Percentiles rank a stretch among this genome's conserved stretches.
Evolutionary conservation across 2,113 vertebrate genomes (phyloP).

Genomic region (Stigmatopora nigra): DNA sequence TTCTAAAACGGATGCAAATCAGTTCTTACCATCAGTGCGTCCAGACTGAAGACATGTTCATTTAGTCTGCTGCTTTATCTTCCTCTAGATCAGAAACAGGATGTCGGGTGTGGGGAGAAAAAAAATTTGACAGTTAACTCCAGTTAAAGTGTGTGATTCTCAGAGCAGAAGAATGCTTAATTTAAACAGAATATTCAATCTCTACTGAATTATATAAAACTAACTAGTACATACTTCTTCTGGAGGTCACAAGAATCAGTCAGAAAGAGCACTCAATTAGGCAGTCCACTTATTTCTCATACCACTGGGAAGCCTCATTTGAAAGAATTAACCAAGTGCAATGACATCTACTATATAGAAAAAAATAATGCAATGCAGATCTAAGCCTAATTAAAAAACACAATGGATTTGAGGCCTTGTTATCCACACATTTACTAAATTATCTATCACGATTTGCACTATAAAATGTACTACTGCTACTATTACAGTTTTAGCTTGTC

Average conservation of each 20-base stretch:
- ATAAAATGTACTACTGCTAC: too few species aligned
- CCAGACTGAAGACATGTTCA: slow-evolving; percentile 42
- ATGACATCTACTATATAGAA: background rate
- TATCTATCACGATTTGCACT: too few species aligned
- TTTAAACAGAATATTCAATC: background rate
- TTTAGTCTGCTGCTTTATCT: slow-evolving; percentile 58
- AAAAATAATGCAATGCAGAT: background rate
- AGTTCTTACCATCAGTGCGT: slow-evolving; percentile 37
- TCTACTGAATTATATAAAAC: background rate
- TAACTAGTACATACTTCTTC: background rate
- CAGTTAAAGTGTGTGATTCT: slow-evolving; percentile 9
- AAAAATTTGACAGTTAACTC: slow-evolving; percentile 2
- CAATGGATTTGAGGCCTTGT: too few species aligned
- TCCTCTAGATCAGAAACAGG: slow-evolving; percentile 42
- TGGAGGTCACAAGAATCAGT: background rate
- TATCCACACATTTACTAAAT: too few species aligned
- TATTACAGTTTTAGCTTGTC: too few species aligned
- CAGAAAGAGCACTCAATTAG: background rate
- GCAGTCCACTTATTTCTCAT: background rate
- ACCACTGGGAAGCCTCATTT: background rate
- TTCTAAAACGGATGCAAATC: slow-evolving; percentile 33
- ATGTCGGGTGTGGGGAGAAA: slow-evolving; percentile 12
- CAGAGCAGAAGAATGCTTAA: slow-evolving; percentile 17
- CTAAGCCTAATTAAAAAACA: too few species aligned
- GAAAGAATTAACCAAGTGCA: background rate